Conservation (phyloP, 2,113 vertebrate genomes). For the Halichoerus grypus region DNA sequence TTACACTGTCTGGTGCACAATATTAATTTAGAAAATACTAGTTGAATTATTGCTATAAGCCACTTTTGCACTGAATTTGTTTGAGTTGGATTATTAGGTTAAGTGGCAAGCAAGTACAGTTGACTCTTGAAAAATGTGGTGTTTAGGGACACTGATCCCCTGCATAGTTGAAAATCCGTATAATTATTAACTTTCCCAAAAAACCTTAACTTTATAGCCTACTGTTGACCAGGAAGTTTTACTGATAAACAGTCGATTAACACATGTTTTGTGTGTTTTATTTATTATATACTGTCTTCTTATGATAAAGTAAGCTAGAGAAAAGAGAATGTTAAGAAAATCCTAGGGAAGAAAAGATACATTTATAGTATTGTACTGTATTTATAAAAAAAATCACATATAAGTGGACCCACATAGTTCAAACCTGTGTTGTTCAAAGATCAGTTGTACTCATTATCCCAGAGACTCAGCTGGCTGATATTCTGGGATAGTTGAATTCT, state of each 20-base stretch:
- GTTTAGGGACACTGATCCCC: background rate
- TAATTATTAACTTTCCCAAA: background rate
- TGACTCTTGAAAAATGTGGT: background rate
- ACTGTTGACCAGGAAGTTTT: background rate
- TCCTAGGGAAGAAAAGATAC: background rate
- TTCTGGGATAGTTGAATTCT: background rate
- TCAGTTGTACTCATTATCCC: background rate
- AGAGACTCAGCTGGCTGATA: background rate
- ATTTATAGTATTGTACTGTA: background rate
- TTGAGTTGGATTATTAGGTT: background rate
- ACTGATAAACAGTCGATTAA: background rate
- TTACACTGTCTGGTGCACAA: background rate
- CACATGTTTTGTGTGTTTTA: background rate
- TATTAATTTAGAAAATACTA: background rate
- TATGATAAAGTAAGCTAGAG: background rate
- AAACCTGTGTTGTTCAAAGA: background rate
- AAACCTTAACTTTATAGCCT: background rate
- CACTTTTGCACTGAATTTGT: background rate
- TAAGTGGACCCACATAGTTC: background rate
- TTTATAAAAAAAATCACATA: background rate
- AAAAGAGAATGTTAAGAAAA: background rate
- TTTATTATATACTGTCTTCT: background rate
- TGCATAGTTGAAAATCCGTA: background rate
- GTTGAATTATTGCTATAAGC: background rate
- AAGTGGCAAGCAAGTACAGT: background rate